These are phyloP conservation scores for Papilio protenor DNA, from an alignment of 2,888 invertebrate genomes.

Conservation along the genomic window DNA sequence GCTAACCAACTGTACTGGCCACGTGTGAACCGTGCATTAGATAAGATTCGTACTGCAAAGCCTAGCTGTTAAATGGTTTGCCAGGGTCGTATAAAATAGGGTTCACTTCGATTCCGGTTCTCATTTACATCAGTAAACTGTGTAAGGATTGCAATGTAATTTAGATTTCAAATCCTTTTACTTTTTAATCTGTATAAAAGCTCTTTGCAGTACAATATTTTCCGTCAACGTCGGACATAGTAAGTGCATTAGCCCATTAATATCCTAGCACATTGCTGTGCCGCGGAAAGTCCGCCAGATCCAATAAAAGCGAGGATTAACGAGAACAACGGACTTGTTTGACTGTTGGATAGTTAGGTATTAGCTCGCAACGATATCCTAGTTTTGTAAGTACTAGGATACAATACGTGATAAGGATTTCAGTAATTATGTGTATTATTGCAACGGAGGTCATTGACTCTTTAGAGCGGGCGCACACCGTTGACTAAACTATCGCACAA, in stretches of 20 bases:
- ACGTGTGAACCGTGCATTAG: too few relatives aligned
- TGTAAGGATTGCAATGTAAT: neutral
- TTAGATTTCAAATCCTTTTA: neutral
- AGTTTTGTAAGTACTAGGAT: neutral
- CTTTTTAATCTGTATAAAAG: neutral
- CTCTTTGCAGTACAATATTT: neutral
- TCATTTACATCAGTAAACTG: neutral
- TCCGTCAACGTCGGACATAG: neutral
- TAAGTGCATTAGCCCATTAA: constrained; percentile 38
- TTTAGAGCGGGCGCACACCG: too few relatives aligned
- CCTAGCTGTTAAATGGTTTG: too few relatives aligned
- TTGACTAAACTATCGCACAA: too few relatives aligned
- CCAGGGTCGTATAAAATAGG: too few relatives aligned
- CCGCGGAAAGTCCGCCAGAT: constrained; percentile 33
- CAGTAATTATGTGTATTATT: too few relatives aligned
- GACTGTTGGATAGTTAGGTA: neutral
- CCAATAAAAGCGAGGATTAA: constrained; percentile 32
- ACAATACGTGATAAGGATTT: too few relatives aligned
- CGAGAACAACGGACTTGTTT: constrained; percentile 13
- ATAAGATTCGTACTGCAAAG: too few relatives aligned
- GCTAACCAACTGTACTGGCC: too few relatives aligned
- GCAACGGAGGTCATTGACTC: too few relatives aligned
- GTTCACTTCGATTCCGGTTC: too few relatives aligned
- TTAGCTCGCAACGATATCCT: neutral
- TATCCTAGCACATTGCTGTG: neutral